Base-by-base conservation (phyloP, 23 tunicate species). In the Trididemnum nubilum region DNA sequence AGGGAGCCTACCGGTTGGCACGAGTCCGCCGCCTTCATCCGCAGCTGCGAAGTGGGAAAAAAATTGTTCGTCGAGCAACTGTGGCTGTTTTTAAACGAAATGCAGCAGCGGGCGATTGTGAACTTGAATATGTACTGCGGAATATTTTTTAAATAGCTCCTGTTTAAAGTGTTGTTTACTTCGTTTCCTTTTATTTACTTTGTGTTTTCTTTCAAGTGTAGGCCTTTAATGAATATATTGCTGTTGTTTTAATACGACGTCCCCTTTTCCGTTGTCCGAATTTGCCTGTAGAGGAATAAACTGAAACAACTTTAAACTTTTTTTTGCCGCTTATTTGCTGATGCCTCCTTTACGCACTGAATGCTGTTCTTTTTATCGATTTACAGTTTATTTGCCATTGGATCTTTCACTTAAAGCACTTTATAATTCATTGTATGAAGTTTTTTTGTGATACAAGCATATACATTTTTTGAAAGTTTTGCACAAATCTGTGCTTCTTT, bases 21-120 rank as follows among this genome's bases (percentile, higher is more conserved):
- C 74, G 38, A 30, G 25, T 67, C 25, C 38, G n/a, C 38, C 38
- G 74, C 74, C 2, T 67, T 33, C 74, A 67, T 67, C 38, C 38
- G 31, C 74, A 67, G n/a, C 3, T n/a, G 19, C 37, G 38, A 2
- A 32, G 5, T 30, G 74, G 38, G 7, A 31, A 33, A 33, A 12
- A 67, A 33, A 31, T 31, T 31, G 74, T 67, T 5, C 37, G 38
- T n/a, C 12, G 38, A 12, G 74, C 74, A 3, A 67, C 74, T 32
- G 38, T 67, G 7, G 74, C 74, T 9, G 37, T 67, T 32, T 9
- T 49, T 12, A 18, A 18, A 49, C 12, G 18, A 49, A 18, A 12
- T 49, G 12, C 57, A 49, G 57, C 12, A 49, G 18, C 57, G 57
- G 57, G 57, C n/a, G n/a, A n/a, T n/a, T n/a, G n/a, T n/a, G n/a